phyloP scores from a whole-genome alignment of 1,140 invertebrate species.

The Hydropsyche tenuis region DNA sequence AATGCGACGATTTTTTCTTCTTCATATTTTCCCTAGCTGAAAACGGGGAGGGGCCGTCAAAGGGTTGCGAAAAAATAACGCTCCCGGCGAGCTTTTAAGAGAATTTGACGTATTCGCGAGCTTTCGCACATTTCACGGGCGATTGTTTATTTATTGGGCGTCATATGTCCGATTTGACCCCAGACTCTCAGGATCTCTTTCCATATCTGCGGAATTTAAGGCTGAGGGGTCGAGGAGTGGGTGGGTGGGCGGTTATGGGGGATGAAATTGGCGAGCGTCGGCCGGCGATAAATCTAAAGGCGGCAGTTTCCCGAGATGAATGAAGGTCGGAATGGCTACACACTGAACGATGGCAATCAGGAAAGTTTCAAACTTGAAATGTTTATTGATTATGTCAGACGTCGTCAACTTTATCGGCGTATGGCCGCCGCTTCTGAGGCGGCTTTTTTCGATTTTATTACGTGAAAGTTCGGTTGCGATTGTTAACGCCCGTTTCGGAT shows the following conservation, averaged over 20 bases:
- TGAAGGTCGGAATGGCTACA: conserved; percentile 43
- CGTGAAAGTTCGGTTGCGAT: too few relatives aligned
- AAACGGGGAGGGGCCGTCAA: background rate
- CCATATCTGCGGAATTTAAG: background rate
- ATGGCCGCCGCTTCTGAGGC: too few relatives aligned
- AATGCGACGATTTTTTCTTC: too few relatives aligned
- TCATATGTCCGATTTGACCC: conserved; percentile 42
- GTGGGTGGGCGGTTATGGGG: background rate
- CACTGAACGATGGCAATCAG: conserved; percentile 47
- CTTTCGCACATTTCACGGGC: conserved; percentile 36
- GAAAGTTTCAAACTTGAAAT: conserved; percentile 41
- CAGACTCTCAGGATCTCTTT: background rate
- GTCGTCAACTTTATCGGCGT: conserved; percentile 30
- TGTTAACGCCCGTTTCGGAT: too few relatives aligned
- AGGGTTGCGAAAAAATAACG: background rate
- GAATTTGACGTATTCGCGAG: conserved; percentile 25
- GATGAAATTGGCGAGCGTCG: conserved; percentile 41
- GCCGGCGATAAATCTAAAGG: conserved; percentile 47
- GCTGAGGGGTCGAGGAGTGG: too few relatives aligned
- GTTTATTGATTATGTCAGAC: conserved; percentile 39
- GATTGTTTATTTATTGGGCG: conserved; percentile 46
- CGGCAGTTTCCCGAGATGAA: conserved; percentile 48
- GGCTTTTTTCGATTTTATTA: too few relatives aligned
- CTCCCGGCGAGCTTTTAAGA: conserved; percentile 22
- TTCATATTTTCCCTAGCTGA: too few relatives aligned